Evolutionary conservation across 2,888 invertebrate species (phyloP).

Genomic region (Ophion ellenae): DNA sequence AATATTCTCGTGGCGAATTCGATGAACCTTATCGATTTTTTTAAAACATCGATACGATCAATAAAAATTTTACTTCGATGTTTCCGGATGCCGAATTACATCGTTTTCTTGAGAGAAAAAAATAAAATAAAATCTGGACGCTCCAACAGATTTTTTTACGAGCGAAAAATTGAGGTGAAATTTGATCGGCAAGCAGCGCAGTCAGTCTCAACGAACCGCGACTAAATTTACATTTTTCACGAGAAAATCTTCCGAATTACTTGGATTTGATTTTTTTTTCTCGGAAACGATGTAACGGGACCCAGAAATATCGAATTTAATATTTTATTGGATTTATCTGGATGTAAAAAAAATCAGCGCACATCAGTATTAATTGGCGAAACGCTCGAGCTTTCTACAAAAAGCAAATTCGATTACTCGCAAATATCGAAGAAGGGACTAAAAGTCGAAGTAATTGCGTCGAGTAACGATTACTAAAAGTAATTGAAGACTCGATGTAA

Average conservation of each 20-base stretch:
- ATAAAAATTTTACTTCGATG: neutral
- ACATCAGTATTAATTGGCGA: neutral
- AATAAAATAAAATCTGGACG: neutral
- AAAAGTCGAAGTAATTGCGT: no score
- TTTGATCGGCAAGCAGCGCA: no score
- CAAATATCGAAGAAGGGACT: no score
- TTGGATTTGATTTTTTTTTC: neutral
- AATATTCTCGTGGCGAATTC: constrained; percentile 8
- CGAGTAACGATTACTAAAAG: neutral
- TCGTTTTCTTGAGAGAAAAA: neutral
- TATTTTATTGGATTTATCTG: neutral
- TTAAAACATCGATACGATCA: no score
- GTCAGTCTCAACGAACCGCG: no score
- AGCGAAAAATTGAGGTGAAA: no score
- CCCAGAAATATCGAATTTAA: neutral
- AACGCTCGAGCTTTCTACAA: neutral
- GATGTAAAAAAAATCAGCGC: neutral
- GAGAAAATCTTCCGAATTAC: neutral
- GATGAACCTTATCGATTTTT: no score
- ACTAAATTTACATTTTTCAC: neutral
- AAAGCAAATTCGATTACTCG: no score
- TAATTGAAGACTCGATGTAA: neutral
- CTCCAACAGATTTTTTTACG: neutral
- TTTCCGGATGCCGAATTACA: neutral
- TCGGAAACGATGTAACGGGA: neutral